Conservation (phyloP, 2,888 invertebrate species). For the Syrista parreyssii region DNA sequence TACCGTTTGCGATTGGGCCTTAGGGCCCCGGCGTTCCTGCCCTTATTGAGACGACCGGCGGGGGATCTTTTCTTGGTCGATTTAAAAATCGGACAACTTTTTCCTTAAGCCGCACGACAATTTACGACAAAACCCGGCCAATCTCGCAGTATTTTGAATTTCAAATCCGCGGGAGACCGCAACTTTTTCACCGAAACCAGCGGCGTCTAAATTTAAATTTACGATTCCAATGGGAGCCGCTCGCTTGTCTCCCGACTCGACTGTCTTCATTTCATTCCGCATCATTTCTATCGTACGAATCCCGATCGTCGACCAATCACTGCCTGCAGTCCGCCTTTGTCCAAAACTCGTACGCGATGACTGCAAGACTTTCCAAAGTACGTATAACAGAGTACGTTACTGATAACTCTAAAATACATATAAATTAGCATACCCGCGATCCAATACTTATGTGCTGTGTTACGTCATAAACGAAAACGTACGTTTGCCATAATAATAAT, state of each 20-base stretch:
- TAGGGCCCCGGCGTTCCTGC: background rate
- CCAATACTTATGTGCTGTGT: background rate
- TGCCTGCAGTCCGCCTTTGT: background rate
- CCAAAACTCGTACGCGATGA: background rate
- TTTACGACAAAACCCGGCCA: conserved; percentile 54
- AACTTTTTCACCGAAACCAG: conserved; percentile 30
- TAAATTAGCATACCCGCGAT: background rate
- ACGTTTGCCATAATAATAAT: background rate
- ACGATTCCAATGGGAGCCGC: conserved; percentile 29
- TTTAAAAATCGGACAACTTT: conserved; percentile 51
- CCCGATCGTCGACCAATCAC: background rate
- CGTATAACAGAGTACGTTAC: background rate
- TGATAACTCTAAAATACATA: background rate
- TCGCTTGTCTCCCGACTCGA: conserved; percentile 17
- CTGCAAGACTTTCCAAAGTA: background rate
- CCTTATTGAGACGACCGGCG: conserved; percentile 44
- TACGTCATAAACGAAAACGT: background rate
- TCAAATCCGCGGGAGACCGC: conserved; percentile 36
- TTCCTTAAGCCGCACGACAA: conserved; percentile 42
- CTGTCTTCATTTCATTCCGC: conserved; percentile 36
- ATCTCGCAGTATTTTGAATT: conserved; percentile 48
- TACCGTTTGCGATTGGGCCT: background rate
- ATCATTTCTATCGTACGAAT: conserved; percentile 3
- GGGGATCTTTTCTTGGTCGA: conserved; percentile 29
- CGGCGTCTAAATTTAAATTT: conserved; percentile 38